A percentile compares a stretch with the other conserved stretches of the same genome.
Evolutionary conservation across 64 coral and sea anemone genomes (phyloP).

Genomic region (Dendrophyllia cribrosa): DNA sequence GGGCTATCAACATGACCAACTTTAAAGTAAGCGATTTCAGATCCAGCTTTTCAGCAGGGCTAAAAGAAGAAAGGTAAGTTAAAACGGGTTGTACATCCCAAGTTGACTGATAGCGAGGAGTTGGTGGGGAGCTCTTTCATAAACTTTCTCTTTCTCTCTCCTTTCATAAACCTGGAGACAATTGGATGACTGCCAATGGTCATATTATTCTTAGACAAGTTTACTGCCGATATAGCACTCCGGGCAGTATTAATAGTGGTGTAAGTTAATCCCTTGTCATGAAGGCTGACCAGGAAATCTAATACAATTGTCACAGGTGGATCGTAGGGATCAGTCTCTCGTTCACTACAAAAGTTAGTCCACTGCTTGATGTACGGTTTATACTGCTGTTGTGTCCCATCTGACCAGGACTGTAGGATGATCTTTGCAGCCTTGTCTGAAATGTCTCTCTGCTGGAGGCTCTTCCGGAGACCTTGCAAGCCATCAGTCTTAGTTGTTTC

Average conservation of each 20-base stretch:
- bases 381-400: slow-evolving; percentile 41
- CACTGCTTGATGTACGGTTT: slow-evolving; percentile 22
- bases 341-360: slow-evolving; percentile 19
- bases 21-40: neutral
- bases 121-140: slow-evolving; percentile 11
- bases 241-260: slow-evolving; percentile 40
- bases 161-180: slow-evolving; percentile 39
- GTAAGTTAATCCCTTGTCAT: slow-evolving; percentile 27
- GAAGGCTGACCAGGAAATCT: slow-evolving; percentile 32
- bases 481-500: slow-evolving; percentile 25
- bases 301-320: slow-evolving; percentile 10
- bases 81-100: slow-evolving; percentile 34
- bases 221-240: slow-evolving; percentile 42
- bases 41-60: neutral
- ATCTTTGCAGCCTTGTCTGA: slow-evolving; percentile 29
- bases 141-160: no score
- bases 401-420: slow-evolving; percentile 40
- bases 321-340: slow-evolving; percentile 7
- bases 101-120: slow-evolving; percentile 23
- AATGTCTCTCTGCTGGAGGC: slow-evolving; percentile 15
- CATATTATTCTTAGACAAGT: neutral
- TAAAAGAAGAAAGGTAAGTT: slow-evolving; percentile 2
- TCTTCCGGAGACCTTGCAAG: slow-evolving; percentile 46
- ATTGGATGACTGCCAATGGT: slow-evolving; percentile 14
- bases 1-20: slow-evolving; percentile 17